Base-by-base conservation (phyloP, 2,113 vertebrate genomes). In the Seriola quinqueradiata region DNA sequence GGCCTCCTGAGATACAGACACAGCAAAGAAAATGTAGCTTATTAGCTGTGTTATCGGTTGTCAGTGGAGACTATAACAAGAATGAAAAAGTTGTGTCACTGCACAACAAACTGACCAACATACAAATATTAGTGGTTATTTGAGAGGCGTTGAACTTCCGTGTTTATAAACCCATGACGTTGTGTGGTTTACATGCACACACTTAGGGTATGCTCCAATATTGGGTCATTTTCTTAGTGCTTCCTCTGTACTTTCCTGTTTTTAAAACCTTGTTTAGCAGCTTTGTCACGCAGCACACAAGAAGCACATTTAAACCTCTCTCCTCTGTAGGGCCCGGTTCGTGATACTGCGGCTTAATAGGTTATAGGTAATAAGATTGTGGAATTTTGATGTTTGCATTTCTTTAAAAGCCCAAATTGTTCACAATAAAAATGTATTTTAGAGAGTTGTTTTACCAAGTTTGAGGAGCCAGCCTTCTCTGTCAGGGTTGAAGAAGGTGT, bases 401-500 rank as follows among this genome's bases (percentile, higher is more conserved):
- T 50, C 46, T 54, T 12, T 7, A 28, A 59, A 25, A 32, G 16
- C 4, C 58, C 14, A 16, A 6, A 34, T 8, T 59, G 13, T 59
- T 66, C 12, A 8, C 8, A 7, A 65, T 13, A 13, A 32, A 16
- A 32, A 4, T 23, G 8, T 21, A 42, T 12, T 12, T 7, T 36
- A 4, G 1, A 72, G 34, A 57, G 38, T 0, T 3, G 2, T 23
- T 85, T 95, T 89, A 99, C 98, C 98, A 59, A 99, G 95, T 86
- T 99, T 99, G 25, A 98, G 96, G 10, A 99, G 97, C 98, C 98
- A 99, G 65, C 98, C 98, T 91, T 99, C 98, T 0, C 93, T 94
- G 86, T 97, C 97, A 0, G 98, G 97, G 89, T 99, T 99, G 95
- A 99, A 99, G 95, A 99, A 99, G 38, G 97, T 99, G 83, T 99